Evolutionary conservation across 2,113 vertebrate species (phyloP).

Genomic region (Macroglossus sobrinus): DNA sequence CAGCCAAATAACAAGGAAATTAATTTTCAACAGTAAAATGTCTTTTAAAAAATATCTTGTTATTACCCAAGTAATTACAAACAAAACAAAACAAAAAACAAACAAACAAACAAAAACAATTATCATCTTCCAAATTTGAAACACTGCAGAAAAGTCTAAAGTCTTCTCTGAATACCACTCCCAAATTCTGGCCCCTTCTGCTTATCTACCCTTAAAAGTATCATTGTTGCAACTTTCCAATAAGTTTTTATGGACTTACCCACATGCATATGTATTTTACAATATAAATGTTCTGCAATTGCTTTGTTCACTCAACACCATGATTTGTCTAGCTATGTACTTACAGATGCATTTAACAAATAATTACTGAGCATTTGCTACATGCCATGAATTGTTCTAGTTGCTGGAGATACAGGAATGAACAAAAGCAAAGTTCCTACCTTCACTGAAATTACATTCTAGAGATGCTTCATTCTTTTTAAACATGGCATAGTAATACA

Average conservation of each 20-base stretch:
- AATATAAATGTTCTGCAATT: not conserved
- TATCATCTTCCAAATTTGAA: not conserved
- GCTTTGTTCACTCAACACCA: not conserved
- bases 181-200: not conserved
- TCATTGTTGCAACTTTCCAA: not conserved
- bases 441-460: not conserved
- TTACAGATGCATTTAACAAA: not conserved
- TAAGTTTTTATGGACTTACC: not conserved
- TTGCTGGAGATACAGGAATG: not conserved
- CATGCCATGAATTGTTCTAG: not conserved
- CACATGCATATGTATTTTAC: not conserved
- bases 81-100: no score
- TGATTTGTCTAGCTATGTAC: not conserved
- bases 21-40: not conserved
- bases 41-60: not conserved
- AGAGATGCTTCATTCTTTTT: not conserved
- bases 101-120: not conserved
- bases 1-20: not conserved
- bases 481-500: not conserved
- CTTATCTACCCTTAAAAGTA: not conserved
- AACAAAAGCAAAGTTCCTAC: not conserved
- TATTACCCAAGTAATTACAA: not conserved
- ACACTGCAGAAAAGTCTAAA: not conserved
- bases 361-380: not conserved
- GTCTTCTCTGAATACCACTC: not conserved